Evolutionary conservation across 2,888 invertebrate species (phyloP).

Genomic region (Pherbina coryleti): DNA sequence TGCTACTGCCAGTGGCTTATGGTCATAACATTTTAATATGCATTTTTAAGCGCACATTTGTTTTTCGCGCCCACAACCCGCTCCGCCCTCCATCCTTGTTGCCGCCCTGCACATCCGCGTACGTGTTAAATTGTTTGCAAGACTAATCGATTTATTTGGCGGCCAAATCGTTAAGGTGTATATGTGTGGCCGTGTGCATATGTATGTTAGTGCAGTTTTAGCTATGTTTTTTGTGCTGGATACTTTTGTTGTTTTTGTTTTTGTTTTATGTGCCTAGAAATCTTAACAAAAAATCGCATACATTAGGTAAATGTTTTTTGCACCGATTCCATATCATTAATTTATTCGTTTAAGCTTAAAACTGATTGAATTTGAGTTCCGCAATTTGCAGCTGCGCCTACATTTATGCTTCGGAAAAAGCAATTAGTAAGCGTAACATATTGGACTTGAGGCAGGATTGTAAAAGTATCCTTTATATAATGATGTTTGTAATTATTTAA

Average conservation of each 20-base stretch:
- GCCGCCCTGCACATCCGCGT: not conserved
- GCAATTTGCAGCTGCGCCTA: not conserved
- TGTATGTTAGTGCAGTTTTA: not conserved
- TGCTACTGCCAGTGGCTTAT: not conserved
- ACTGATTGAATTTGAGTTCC: not conserved
- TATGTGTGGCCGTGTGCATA: not conserved
- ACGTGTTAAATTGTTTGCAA: conserved; percentile 29
- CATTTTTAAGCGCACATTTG: not conserved
- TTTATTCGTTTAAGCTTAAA: conserved; percentile 39
- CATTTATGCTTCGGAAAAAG: not conserved
- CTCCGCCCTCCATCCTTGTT: not conserved
- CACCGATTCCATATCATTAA: conserved; percentile 25
- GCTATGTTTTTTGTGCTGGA: too few relatives aligned
- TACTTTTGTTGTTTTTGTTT: conserved; percentile 17
- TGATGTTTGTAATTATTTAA: too few relatives aligned
- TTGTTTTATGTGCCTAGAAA: too few relatives aligned
- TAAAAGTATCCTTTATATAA: too few relatives aligned
- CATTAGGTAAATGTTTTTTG: too few relatives aligned
- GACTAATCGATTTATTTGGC: conserved; percentile 34
- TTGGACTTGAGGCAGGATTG: too few relatives aligned
- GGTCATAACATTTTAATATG: conserved; percentile 1
- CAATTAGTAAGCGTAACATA: not conserved
- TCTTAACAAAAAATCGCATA: too few relatives aligned
- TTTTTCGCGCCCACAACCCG: not conserved
- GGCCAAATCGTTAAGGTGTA: not conserved